These are phyloP conservation scores for Abrostola triplasia DNA, from an alignment of 2,888 invertebrate genomes.

Conservation along the genomic window DNA sequence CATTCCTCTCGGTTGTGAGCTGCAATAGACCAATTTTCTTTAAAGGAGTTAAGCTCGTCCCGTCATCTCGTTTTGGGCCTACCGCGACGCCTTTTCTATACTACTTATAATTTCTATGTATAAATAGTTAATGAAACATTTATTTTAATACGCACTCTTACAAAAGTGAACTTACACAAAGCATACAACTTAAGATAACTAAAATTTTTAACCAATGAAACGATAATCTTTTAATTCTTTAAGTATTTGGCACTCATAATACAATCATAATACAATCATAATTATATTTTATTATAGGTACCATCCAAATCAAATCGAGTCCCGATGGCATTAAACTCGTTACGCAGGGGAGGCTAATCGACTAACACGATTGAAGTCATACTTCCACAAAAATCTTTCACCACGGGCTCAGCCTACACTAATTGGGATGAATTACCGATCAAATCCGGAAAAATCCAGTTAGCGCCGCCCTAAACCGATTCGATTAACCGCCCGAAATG, in stretches of 20 bases:
- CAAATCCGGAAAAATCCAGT: slow-evolving; percentile 69
- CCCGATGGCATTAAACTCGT: slow-evolving; percentile 44
- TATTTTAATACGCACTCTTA: too few relatives aligned
- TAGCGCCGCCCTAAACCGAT: slow-evolving; percentile 62
- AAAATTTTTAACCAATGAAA: too few relatives aligned
- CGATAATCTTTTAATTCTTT: too few relatives aligned
- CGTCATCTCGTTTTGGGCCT: too few relatives aligned
- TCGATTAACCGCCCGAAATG: slow-evolving; percentile 62
- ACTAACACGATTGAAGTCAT: slow-evolving; percentile 43
- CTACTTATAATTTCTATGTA: too few relatives aligned
- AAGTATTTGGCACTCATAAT: neutral
- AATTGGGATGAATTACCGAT: slow-evolving; percentile 70
- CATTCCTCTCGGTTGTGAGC: too few relatives aligned
- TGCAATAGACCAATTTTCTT: too few relatives aligned
- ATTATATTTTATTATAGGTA: slow-evolving; percentile 7
- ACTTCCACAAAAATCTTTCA: slow-evolving; percentile 43
- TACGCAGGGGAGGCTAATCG: slow-evolving; percentile 37
- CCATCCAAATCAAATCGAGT: slow-evolving; percentile 23
- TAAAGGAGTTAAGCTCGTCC: too few relatives aligned
- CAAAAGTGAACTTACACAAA: too few relatives aligned
- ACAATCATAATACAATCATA: neutral
- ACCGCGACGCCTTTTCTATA: too few relatives aligned
- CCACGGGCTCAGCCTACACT: slow-evolving; percentile 48
- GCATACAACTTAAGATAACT: too few relatives aligned
- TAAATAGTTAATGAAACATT: too few relatives aligned